Base-by-base conservation (phyloP, 1,140 invertebrate genomes). In the Phymorhynchus buccinoides region DNA sequence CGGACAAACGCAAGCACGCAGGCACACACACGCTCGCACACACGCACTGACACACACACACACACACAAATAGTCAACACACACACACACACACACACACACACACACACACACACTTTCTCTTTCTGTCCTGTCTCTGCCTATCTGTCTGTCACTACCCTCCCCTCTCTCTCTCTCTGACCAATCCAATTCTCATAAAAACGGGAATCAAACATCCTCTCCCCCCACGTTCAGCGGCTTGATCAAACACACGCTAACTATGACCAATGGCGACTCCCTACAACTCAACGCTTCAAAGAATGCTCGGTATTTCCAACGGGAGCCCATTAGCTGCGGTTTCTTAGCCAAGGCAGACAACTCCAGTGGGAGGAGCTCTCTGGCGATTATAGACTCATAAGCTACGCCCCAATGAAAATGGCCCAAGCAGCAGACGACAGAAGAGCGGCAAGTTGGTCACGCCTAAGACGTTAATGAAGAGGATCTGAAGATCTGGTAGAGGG, bases 381-480 rank as follows among this genome's bases (percentile, higher is more conserved):
- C 27, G 41, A 75, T 75, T 75, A 75, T 35, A 75, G 73, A 75
- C 27, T 75, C 73, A 75, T 75, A 75, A 75, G 73, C 73, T 75
- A 75, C 73, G 39, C 73, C 37, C 73, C 73, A 75, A 75, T 75
- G 73, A 75, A 41, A 75, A 75, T 75, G 73, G 32, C 37, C 37
- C 37, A 75, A 37, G 37, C 9, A 27, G 73, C 18, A 75, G 73
- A 37, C 73, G 73, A 35, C 73, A 75, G 32, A 37, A 41, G 32
- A 37, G 37, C 16, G 35, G 68, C 68, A 18, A 37, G 73, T 7
- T 7, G 16, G 73, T 62, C 4, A 62, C 14, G 22, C 4, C 1
- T 12, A 4, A 27, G 37, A 37, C 73, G 73, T 75, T 75, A 41
- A 41, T 37, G 18, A 37, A 12, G 35, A 27, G 16, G 73, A 75